A percentile compares a stretch with the other conserved stretches of the same genome.
Conservation (phyloP, 2,797 vertebrate genomes). For the Brachyalestes nurse region DNA sequence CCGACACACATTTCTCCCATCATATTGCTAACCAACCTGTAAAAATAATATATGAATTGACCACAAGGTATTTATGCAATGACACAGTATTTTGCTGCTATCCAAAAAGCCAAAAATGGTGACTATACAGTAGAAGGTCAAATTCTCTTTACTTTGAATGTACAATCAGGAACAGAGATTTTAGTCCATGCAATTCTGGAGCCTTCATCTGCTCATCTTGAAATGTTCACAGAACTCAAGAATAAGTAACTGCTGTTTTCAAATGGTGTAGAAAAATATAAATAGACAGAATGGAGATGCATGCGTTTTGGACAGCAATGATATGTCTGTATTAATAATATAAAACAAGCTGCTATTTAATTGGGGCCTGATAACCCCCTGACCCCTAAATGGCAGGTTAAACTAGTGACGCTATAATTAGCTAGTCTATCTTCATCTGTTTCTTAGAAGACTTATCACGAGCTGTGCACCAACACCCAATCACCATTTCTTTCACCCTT, state of each 20-base stretch:
- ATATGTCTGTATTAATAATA: not conserved
- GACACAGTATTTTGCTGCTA: too few species aligned
- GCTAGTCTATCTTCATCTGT: not conserved
- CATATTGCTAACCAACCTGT: not conserved
- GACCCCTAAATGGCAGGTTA: slow-evolving; percentile 8
- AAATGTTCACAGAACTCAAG: not conserved
- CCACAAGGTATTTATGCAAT: too few species aligned
- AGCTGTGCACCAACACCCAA: not conserved
- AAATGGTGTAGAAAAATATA: not conserved
- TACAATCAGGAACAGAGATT: not conserved
- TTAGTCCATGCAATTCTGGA: not conserved
- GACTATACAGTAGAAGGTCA: not conserved
- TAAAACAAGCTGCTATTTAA: not conserved
- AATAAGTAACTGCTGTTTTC: not conserved
- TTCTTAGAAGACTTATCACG: not conserved
- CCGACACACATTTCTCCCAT: not conserved
- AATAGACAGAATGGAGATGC: too few species aligned
- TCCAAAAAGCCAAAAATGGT: not conserved
- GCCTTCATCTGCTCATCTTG: not conserved
- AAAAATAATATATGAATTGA: slow-evolving; percentile 2
- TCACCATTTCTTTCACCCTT: not conserved
- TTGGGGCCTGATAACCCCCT: slow-evolving; percentile 1
- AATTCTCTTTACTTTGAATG: too few species aligned
- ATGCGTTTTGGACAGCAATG: not conserved
- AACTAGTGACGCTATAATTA: slow-evolving; percentile 4